phyloP scores from a whole-genome alignment of 1,140 invertebrate genomes.

The Brachionus plicatilis region DNA sequence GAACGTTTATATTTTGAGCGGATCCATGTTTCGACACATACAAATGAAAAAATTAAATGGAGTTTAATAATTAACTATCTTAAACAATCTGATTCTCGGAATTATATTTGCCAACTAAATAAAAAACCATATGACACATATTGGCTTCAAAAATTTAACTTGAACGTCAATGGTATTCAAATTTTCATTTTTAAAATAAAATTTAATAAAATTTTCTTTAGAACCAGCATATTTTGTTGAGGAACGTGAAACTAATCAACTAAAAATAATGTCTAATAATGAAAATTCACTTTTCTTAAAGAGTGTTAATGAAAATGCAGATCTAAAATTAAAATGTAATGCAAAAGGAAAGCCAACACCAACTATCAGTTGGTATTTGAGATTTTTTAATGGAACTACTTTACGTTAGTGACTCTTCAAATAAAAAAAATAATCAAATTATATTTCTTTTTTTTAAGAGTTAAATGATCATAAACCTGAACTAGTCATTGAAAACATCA shows the following conservation, averaged over 20 bases:
- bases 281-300: conserved; percentile 25
- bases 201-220: not conserved
- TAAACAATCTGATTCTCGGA: conserved; percentile 2
- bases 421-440: not conserved
- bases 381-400: not conserved
- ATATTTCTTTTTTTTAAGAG: not conserved
- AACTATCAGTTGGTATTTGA: not conserved
- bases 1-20: not conserved
- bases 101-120: conserved; percentile 38
- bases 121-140: conserved; percentile 21
- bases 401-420: not conserved
- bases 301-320: not conserved
- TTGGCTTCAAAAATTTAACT: conserved; percentile 9
- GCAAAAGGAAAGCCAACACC: conserved; percentile 9
- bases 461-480: not conserved
- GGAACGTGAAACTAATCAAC: not conserved
- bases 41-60: conserved; percentile 20
- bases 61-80: conserved; percentile 7
- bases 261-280: not conserved
- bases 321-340: not conserved
- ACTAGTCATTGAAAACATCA: not conserved
- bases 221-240: conserved; percentile 36
- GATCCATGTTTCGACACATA: not conserved
- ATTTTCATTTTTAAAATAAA: not conserved
- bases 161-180: not conserved